Conservation (phyloP, 2,888 invertebrate genomes). For the Eupithecia vulgata region DNA sequence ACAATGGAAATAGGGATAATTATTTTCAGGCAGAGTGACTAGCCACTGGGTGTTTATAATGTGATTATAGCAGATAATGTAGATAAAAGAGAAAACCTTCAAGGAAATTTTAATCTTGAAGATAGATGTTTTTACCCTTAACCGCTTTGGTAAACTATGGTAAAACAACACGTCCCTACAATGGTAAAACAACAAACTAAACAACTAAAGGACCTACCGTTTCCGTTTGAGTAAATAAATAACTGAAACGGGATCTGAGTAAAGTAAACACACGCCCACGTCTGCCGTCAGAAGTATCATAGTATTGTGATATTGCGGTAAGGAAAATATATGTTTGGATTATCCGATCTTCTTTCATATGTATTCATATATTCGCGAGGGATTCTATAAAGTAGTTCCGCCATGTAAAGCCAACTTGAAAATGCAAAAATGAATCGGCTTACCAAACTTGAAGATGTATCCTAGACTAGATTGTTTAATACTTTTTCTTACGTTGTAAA, state of each 20-base stretch:
- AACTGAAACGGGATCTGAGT: conserved; percentile 16
- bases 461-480: neutral
- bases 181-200: conserved; percentile 6
- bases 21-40: no score
- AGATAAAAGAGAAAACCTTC: no score
- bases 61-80: no score
- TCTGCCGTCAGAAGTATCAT: conserved; percentile 15
- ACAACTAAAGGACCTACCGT: neutral
- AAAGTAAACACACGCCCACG: conserved; percentile 23
- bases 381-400: conserved; percentile 26
- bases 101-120: neutral
- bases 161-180: neutral
- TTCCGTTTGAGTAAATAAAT: conserved; percentile 13
- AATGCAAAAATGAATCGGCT: conserved; percentile 25
- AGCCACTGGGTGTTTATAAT: no score
- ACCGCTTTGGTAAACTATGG: conserved; percentile 2
- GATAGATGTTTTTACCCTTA: neutral
- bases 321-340: conserved; percentile 33
- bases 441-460: neutral
- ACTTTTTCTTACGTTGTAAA: neutral
- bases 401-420: conserved; percentile 20
- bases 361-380: conserved; percentile 34
- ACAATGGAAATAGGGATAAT: neutral
- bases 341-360: conserved; percentile 35
- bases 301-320: conserved; percentile 30